phyloP scores from a whole-genome alignment of 2,113 vertebrate species.

The Elephas maximus region DNA sequence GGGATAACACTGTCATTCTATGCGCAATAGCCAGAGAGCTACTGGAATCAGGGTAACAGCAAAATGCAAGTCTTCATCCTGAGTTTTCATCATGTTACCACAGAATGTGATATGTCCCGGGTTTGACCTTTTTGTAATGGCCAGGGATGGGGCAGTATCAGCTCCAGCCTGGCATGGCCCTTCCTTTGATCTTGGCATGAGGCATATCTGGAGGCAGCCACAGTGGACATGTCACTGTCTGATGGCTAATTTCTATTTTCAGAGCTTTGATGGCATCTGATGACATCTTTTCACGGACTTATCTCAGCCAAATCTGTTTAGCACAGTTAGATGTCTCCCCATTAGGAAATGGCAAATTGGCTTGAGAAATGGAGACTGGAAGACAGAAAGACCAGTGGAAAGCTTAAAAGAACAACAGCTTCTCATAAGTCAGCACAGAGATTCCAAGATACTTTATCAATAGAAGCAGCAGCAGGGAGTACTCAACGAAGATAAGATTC shows the following conservation, averaged over 20 bases:
- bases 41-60: background rate
- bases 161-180: background rate
- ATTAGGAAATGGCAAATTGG: background rate
- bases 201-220: background rate
- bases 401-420: background rate
- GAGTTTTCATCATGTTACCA: background rate
- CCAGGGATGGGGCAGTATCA: background rate
- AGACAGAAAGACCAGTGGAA: constrained; percentile 16
- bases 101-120: background rate
- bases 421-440: background rate
- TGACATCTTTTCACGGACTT: background rate
- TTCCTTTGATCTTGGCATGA: background rate
- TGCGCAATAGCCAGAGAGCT: background rate
- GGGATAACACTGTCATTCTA: background rate
- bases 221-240: background rate
- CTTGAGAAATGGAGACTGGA: constrained; percentile 34
- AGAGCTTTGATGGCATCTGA: background rate
- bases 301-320: constrained; percentile 3
- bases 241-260: background rate
- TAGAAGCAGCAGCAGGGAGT: background rate
- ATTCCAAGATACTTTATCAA: constrained; percentile 46
- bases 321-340: background rate
- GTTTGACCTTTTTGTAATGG: constrained; percentile 17
- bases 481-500: background rate
- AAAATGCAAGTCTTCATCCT: background rate